Evolutionary conservation across 2,797 vertebrate genomes (phyloP).

Genomic region (Pseudocheirus occidentalis): DNA sequence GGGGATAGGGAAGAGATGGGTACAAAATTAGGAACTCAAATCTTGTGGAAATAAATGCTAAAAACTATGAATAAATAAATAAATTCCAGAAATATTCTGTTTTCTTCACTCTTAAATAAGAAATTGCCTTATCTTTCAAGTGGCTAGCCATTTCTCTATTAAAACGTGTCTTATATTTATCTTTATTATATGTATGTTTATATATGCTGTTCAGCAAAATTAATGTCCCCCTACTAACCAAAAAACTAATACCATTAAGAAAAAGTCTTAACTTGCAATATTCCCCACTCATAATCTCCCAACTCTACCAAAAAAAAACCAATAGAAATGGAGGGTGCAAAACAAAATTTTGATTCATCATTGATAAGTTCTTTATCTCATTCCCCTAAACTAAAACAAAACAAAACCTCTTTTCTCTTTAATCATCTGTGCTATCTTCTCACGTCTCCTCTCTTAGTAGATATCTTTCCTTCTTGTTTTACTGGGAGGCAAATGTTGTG

Average conservation of each 20-base stretch:
- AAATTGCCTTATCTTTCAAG: neutral
- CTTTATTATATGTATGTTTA: neutral
- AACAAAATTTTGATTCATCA: neutral
- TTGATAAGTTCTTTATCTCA: neutral
- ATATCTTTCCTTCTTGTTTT: neutral
- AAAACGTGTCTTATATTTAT: neutral
- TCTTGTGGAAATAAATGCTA: too few species aligned
- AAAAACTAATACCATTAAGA: neutral
- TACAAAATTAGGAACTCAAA: too few species aligned
- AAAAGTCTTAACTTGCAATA: neutral
- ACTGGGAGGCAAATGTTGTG: neutral
- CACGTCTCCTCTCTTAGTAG: neutral
- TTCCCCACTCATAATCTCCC: neutral
- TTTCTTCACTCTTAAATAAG: neutral
- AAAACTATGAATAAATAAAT: too few species aligned
- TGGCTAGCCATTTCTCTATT: neutral
- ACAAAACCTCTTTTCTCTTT: neutral
- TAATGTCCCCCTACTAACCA: neutral
- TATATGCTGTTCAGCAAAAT: neutral
- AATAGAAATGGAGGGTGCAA: neutral
- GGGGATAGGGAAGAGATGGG: too few species aligned
- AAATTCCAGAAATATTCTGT: neutral
- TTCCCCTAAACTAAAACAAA: neutral
- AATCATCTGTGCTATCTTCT: neutral
- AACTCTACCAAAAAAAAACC: neutral